Evolutionary conservation across 2,797 vertebrate species (phyloP), one percentile per base, ranked within the genome.

Genomic region (Macropus fuliginosus): DNA sequence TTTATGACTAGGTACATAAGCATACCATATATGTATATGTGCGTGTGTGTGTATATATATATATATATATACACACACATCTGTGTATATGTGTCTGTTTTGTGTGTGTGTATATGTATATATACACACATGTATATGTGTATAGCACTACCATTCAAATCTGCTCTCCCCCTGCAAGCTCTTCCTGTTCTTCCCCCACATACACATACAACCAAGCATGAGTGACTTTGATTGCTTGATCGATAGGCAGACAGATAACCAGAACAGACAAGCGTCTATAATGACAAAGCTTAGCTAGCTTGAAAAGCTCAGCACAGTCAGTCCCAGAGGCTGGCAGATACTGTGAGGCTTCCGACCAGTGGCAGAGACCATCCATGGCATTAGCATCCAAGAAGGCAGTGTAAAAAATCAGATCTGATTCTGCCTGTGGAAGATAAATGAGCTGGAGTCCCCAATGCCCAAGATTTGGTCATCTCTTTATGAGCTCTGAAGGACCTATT

Each of bases 401-500:
- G 96, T 95, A 97, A 98, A 98, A 99, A 99, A 99, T 99, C 98
- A 98, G 98, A 99, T 98, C 98, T 99, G 98, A 99, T 98, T 96
- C 97, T 98, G 98, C 96, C 98, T 98, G 98, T 56, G 91, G 98
- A 99, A 99, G 99, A 99, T 99, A 99, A 99, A 99, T 99, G 98
- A 99, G 98, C 98, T 94, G 94, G 98, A 98, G 98, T 98, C 98
- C 98, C 98, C 98, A 97, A 0, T 97, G 98, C 98, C 98, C 98
- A 97, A 98, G 99, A 98, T 98, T 98, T 98, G 99, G 98, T 98
- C 98, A 99, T 99, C 98, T 98, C 98, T 98, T 99, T 99, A 98
- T 98, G 98, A 99, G 98, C 98, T 99, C 98, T 98, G 98, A 99
- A 99, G 98, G 98, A 98, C 98, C 98, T 98, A 98, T 99, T 99